These are phyloP conservation scores for Porites divaricata DNA, from an alignment of 92 coral and sea anemone species.

Conservation along the genomic window DNA sequence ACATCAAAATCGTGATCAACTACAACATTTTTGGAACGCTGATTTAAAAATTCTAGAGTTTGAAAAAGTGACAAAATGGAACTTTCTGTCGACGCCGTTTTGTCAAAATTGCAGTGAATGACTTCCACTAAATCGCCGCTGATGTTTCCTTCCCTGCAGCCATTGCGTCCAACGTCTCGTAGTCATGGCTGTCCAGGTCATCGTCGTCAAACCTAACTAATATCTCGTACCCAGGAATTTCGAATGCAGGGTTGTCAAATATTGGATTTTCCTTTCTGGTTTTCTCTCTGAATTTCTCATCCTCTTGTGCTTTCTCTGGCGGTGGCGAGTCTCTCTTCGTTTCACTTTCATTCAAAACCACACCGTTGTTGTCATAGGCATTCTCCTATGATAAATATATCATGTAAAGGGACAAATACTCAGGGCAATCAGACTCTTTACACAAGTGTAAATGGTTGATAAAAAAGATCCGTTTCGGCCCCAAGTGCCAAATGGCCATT, in stretches of 20 bases:
- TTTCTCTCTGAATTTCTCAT: constrained; percentile 8
- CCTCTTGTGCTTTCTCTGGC: constrained; percentile 22
- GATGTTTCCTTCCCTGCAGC: not conserved
- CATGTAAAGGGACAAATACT: not conserved
- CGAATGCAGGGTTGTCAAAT: constrained; percentile 15
- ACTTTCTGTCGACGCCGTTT: too few relatives aligned
- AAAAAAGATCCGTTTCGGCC: too few relatives aligned
- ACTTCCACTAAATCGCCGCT: too few relatives aligned
- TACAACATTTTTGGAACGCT: too few relatives aligned
- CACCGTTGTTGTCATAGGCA: constrained; percentile 10
- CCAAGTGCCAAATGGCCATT: too few relatives aligned
- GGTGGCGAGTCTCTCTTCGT: constrained; percentile 6
- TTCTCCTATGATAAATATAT: not conserved
- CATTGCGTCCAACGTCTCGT: constrained; percentile 1
- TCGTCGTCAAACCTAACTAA: not conserved
- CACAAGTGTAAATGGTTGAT: too few relatives aligned
- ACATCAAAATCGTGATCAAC: too few relatives aligned
- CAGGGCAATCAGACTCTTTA: too few relatives aligned
- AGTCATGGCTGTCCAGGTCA: not conserved
- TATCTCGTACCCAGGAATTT: not conserved
- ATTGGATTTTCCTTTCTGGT: not conserved
- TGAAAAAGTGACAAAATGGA: too few relatives aligned
- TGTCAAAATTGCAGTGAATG: too few relatives aligned
- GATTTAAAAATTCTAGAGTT: too few relatives aligned
- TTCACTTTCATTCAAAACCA: not conserved